phyloP scores from a whole-genome alignment of 2,113 vertebrate species.

The Labeo rohita region DNA sequence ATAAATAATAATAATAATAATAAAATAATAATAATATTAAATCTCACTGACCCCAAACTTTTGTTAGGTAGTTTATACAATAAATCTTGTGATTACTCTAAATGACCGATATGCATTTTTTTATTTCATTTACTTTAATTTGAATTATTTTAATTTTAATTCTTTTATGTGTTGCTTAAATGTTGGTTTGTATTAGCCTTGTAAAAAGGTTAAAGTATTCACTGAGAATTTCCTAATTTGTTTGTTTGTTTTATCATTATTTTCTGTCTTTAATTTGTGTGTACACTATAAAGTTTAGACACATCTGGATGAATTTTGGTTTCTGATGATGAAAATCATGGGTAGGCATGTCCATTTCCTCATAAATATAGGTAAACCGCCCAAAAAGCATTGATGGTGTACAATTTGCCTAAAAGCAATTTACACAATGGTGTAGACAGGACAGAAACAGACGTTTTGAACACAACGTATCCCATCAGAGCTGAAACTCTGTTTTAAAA shows the following conservation, averaged over 20 bases:
- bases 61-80: no score
- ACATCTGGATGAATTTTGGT: not conserved
- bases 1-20: no score
- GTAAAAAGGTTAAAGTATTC: not conserved
- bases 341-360: not conserved
- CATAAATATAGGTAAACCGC: not conserved
- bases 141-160: not conserved
- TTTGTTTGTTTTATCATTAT: not conserved
- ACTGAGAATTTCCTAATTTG: not conserved
- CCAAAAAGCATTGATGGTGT: not conserved
- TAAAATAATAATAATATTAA: no score
- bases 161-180: not conserved
- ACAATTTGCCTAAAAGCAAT: not conserved
- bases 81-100: not conserved
- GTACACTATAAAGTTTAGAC: not conserved
- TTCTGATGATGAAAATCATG: not conserved
- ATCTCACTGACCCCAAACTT: no score
- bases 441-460: not conserved
- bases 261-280: not conserved
- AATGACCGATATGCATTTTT: not conserved
- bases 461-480: not conserved
- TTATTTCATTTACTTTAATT: not conserved
- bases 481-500: not conserved
- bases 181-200: not conserved
- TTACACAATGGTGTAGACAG: not conserved